Percentiles rank a stretch among this genome's conserved stretches.
Evolutionary conservation across 2,113 vertebrate species (phyloP).

Genomic region (Leptocoma aspasia): DNA sequence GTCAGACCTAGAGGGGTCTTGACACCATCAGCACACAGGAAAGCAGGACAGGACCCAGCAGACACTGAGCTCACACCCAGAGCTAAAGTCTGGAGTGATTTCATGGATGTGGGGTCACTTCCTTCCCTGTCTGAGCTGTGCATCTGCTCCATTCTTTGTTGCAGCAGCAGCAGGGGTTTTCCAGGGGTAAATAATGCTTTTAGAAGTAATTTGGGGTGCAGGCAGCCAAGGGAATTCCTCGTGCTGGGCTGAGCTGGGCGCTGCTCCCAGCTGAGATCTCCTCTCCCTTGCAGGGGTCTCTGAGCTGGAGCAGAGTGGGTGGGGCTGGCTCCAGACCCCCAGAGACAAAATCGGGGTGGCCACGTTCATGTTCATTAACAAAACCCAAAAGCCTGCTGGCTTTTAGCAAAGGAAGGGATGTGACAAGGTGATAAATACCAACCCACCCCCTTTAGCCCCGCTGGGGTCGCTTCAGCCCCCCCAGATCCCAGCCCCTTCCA

Average conservation of each 20-base stretch:
- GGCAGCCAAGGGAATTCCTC: background rate
- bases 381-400: background rate
- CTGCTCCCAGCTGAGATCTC: background rate
- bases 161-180: background rate
- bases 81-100: background rate
- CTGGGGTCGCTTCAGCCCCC: background rate
- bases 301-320: background rate
- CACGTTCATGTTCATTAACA: background rate
- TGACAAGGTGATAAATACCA: background rate
- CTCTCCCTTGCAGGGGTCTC: background rate
- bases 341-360: background rate
- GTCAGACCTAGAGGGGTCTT: background rate
- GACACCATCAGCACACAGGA: fast-evolving
- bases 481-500: background rate
- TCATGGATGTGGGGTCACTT: background rate
- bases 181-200: background rate
- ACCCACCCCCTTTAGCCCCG: background rate
- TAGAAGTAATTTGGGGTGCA: background rate
- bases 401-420: background rate
- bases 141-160: background rate
- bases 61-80: fast-evolving
- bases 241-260: background rate
- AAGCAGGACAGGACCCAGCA: background rate
- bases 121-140: background rate
- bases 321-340: background rate